Evolutionary conservation across 2,113 vertebrate genomes (phyloP).

Genomic region (Gadus chalcogrammus): DNA sequence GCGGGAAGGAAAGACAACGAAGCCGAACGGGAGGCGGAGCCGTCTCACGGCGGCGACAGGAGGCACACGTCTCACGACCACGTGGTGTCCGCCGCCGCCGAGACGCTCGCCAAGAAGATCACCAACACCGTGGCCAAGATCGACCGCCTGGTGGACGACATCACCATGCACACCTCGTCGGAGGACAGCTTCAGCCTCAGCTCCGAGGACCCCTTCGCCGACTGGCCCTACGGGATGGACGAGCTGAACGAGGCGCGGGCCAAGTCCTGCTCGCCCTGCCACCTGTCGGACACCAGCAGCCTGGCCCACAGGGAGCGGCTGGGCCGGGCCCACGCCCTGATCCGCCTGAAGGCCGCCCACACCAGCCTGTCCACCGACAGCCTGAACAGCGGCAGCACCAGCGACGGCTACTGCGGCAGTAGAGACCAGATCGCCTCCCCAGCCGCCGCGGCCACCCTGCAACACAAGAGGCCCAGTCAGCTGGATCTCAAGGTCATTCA

Average conservation of each 20-base stretch:
- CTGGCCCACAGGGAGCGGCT: slow-evolving; percentile 75
- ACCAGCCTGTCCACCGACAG: slow-evolving; percentile 91
- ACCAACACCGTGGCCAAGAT: slow-evolving; percentile 91
- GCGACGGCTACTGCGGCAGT: slow-evolving; percentile 84
- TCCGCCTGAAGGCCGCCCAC: slow-evolving; percentile 82
- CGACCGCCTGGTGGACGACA: slow-evolving; percentile 91
- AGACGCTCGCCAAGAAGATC: slow-evolving; percentile 87
- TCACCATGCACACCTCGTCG: slow-evolving; percentile 91
- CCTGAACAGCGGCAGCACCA: slow-evolving; percentile 90
- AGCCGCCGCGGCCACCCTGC: slow-evolving; percentile 66
- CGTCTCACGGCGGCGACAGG: slow-evolving; percentile 61
- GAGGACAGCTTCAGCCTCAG: slow-evolving; percentile 97
- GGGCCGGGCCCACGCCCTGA: slow-evolving; percentile 77
- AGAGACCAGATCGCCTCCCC: slow-evolving; percentile 81
- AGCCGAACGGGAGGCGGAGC: slow-evolving; percentile 74
- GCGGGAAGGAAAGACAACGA: slow-evolving; percentile 76
- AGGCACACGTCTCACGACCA: slow-evolving; percentile 67
- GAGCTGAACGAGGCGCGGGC: slow-evolving; percentile 81
- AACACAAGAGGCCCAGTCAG: slow-evolving; percentile 83
- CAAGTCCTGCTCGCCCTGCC: slow-evolving; percentile 87
- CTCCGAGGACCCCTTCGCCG: slow-evolving; percentile 88
- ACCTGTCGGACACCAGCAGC: slow-evolving; percentile 75
- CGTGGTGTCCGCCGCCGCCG: slow-evolving; percentile 79
- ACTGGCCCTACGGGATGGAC: slow-evolving; percentile 85
- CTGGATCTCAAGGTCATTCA: slow-evolving; percentile 83